These are phyloP conservation scores for Globicephala melas DNA, from an alignment of 2,113 vertebrate genomes.

Conservation along the genomic window DNA sequence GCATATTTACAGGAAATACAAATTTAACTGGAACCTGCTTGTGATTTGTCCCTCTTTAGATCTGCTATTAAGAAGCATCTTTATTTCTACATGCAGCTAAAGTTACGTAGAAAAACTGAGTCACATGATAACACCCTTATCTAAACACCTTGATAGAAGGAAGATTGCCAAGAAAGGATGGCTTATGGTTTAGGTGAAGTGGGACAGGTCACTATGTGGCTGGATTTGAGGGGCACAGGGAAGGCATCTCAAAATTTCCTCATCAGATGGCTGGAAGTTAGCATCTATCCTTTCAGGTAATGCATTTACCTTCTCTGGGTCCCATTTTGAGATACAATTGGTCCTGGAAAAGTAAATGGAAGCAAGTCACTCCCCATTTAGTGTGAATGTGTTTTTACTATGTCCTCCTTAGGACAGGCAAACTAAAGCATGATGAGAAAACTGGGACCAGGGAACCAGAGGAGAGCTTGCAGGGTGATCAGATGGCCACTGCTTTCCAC, in stretches of 20 bases:
- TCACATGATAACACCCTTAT: background rate
- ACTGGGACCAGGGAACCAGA: background rate
- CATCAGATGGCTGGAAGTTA: background rate
- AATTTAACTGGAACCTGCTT: conserved; percentile 12
- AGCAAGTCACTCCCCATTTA: background rate
- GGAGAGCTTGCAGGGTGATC: background rate
- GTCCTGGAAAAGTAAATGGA: background rate
- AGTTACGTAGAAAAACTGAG: background rate
- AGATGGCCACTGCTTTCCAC: background rate
- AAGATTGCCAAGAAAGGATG: background rate
- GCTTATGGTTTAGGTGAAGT: background rate
- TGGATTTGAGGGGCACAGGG: background rate
- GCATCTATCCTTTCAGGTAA: background rate
- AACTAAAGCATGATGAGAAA: background rate
- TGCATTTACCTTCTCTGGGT: background rate
- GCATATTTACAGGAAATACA: conserved; percentile 36
- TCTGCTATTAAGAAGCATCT: background rate
- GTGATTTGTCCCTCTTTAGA: background rate
- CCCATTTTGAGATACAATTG: background rate
- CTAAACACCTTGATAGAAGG: background rate
- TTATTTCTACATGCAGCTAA: conserved; percentile 45
- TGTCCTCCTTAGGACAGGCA: background rate
- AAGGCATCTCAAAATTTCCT: background rate
- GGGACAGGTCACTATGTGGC: background rate
- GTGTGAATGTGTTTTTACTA: background rate